Percentiles rank a stretch among this genome's conserved stretches.
phyloP scores from a whole-genome alignment of 2,113 vertebrate genomes.

The Chloropsis hardwickii region DNA sequence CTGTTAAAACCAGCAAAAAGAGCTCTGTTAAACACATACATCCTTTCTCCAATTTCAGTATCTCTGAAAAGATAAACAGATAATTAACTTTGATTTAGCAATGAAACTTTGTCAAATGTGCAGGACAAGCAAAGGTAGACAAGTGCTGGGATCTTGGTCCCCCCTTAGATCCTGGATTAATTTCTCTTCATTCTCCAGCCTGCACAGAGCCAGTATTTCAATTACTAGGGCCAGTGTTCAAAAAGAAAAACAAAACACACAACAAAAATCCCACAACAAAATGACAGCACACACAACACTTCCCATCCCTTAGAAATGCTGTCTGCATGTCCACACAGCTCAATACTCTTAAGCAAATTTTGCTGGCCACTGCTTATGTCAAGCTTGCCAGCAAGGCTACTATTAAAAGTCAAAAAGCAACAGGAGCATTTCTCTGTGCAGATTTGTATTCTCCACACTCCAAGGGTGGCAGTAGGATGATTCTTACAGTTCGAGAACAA shows the following conservation, averaged over 20 bases:
- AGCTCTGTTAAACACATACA: not conserved
- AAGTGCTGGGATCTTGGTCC: not conserved
- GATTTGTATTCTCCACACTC: not conserved
- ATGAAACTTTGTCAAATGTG: not conserved
- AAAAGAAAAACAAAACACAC: not conserved
- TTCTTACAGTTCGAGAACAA: not conserved
- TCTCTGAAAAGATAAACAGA: not conserved
- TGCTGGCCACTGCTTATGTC: not conserved
- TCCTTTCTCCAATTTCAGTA: not conserved
- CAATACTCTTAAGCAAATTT: not conserved
- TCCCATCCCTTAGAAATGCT: not conserved
- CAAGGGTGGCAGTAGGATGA: not conserved
- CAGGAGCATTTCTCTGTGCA: not conserved
- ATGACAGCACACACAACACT: not conserved
- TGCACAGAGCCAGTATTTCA: not conserved
- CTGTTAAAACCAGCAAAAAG: not conserved
- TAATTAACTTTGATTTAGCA: not conserved
- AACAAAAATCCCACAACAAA: not conserved
- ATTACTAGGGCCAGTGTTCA: not conserved
- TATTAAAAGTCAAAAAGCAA: not conserved
- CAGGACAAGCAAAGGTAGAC: not conserved
- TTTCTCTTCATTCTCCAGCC: not conserved
- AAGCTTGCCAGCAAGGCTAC: not conserved
- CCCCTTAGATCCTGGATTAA: not conserved
- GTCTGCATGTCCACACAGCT: not conserved